Evolutionary conservation across 2,113 vertebrate species (phyloP).

Genomic region (Sebastes fasciatus): DNA sequence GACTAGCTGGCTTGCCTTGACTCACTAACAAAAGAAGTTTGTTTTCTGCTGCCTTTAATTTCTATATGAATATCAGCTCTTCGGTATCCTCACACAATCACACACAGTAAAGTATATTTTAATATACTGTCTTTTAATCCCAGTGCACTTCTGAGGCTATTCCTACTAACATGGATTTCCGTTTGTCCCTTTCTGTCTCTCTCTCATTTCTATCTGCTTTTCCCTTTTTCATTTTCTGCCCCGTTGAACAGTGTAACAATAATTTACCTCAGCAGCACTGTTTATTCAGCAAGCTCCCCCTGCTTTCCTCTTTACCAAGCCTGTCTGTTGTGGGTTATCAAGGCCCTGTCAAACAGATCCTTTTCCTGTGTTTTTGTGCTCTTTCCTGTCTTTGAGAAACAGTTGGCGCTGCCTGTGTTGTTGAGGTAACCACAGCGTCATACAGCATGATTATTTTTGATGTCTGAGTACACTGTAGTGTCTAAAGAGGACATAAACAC

Average conservation of each 20-base stretch:
- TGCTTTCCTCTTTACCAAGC: conserved; percentile 9
- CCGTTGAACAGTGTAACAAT: neutral
- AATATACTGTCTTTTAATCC: neutral
- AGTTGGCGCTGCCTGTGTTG: neutral
- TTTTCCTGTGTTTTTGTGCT: conserved; percentile 31
- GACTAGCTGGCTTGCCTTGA: conserved; percentile 4
- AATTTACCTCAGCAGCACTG: neutral
- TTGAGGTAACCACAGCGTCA: neutral
- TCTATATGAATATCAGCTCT: neutral
- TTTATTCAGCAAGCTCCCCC: conserved; percentile 3
- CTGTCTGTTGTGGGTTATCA: conserved; percentile 13
- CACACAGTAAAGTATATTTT: neutral
- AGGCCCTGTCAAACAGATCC: conserved; percentile 2
- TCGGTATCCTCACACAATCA: neutral
- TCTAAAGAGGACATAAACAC: neutral
- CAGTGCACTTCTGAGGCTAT: neutral
- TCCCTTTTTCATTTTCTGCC: too few species aligned
- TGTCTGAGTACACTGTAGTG: neutral
- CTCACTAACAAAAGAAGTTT: neutral
- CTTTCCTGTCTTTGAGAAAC: conserved; percentile 36
- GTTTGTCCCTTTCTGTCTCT: neutral
- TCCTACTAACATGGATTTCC: neutral
- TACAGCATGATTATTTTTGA: neutral
- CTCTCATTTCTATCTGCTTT: neutral
- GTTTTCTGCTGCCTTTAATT: neutral